Base-by-base conservation (phyloP, 64 coral and sea anemone species). In the Pocillopora verrucosa region DNA sequence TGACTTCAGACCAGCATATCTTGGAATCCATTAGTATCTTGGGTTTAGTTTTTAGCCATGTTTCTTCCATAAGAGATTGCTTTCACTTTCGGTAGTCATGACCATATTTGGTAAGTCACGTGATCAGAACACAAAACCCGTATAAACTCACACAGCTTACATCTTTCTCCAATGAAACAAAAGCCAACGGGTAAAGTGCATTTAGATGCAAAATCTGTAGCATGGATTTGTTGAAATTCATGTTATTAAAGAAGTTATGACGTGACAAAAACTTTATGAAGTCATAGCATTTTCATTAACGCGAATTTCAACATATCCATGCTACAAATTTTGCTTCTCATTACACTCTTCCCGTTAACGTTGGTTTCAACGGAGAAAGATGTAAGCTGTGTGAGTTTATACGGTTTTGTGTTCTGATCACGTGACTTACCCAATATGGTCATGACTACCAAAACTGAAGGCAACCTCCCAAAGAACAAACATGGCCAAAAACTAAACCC, bases 151-250 rank as follows among this genome's bases (percentile, higher is more conserved):
- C 34, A 76, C 34, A 76, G 74, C 74, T 76, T 37, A 76, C 74
- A 76, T 76, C 74, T 76, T 76, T 76, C 35, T 76, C 34, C 36
- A 15, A 76, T 76, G 74, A 76, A 34, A 76, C 74, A 0, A 76
- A 76, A 38, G 34, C 74, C 74, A 76, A 76, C 17, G 34, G 74
- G 13, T 76, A 30, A 36, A 38, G 34, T 76, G 35, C 34, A 37
- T 76, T 76, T 30, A 76, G n/a, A 76, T 76, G 34, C 34, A 76
- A 76, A 76, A 76, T 76, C 26, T 76, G 35, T 76, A 76, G 74
- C 38, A 76, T 36, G 34, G 74, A 5, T 37, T 76, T 76, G 34
- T 36, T 76, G 16, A 36, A 36, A 76, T 76, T 76, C 34, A 37
- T 38, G 34, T 76, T 76, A 76, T 11, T 30, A 30, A 30, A 30